Conservation (phyloP, 2,888 invertebrate genomes). For the Tanypteryx hageni region DNA sequence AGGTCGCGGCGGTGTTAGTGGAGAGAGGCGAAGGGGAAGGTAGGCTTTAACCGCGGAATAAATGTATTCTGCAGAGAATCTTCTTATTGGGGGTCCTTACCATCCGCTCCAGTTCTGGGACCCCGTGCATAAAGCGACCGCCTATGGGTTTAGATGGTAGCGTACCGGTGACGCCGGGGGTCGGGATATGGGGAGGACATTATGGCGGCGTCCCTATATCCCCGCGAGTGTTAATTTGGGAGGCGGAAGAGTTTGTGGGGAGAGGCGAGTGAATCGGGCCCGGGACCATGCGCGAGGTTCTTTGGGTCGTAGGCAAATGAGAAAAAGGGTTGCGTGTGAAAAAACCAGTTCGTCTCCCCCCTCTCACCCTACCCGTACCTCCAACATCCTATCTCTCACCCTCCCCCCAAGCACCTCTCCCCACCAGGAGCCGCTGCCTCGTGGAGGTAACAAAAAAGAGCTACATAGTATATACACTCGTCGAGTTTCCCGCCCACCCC, state of each 20-base stretch:
- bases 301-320: slow-evolving; percentile 54
- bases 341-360: background rate
- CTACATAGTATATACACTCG: slow-evolving; percentile 57
- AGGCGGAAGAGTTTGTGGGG: slow-evolving; percentile 30
- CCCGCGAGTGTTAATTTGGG: slow-evolving; percentile 60
- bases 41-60: slow-evolving; percentile 10
- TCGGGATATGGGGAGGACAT: slow-evolving; percentile 9
- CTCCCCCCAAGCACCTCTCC: background rate
- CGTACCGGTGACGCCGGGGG: background rate
- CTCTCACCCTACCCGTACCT: slow-evolving; percentile 29
- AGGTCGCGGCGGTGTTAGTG: background rate
- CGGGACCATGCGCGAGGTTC: slow-evolving; percentile 12
- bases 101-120: slow-evolving; percentile 41
- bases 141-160: slow-evolving; percentile 24
- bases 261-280: background rate
- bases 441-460: slow-evolving; percentile 44
- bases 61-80: slow-evolving; percentile 31
- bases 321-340: slow-evolving; percentile 54
- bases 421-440: background rate
- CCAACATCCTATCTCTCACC: background rate
- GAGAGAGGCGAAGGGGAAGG: background rate
- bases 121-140: background rate
- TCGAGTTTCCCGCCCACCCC: slow-evolving; percentile 53
- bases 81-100: slow-evolving; percentile 34
- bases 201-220: slow-evolving; percentile 11